Evolutionary conservation across 2,797 vertebrate genomes (phyloP), one percentile per base, ranked within the genome.

Genomic region (Alfaro cultratus): DNA sequence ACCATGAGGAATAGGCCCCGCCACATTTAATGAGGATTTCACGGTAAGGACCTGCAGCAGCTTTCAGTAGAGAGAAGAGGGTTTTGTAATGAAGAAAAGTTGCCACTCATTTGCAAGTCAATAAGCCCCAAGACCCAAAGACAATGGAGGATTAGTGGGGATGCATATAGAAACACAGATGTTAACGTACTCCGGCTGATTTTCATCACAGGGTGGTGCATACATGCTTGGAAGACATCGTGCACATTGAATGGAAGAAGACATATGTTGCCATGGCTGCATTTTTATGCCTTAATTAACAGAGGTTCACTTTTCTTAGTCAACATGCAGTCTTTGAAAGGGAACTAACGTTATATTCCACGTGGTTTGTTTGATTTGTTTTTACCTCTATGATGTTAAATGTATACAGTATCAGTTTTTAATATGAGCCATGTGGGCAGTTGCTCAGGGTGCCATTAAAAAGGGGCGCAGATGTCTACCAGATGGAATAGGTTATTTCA

Each of bases 61-160:
- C 80, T 77, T 67, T 77, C 34, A 70, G 13, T 75, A 78, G 23
- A 55, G 49, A 85, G 80, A 90, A 90, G 92, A 88, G 87, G 89
- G 93, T 73, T 73, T 49, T 70, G 77, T 87, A 85, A 94, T 92
- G 91, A 90, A 93, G 93, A 92, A 85, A 91, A 92, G 93, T 90
- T 85, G 79, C 62, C 0, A 74, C 84, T 73, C 73, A 94, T 95
- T 96, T 95, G 90, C 95, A 95, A 95, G 89, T 91, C 82, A 94
- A 92, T 90, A 93, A 90, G 89, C 91, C 80, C 26, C 34, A 55
- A 85, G 86, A 85, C 81, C 79, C 89, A 79, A 86, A 94, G 87
- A 93, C 92, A 94, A 94, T 88, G 5, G 78, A 67, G 86, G 83
- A 93, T 93, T 94, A 92, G 11, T 73, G 36, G 43, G 73, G 64